These are phyloP conservation scores for Rhabdomys dilectus DNA, from an alignment of 2,113 vertebrate genomes.

Conservation along the genomic window DNA sequence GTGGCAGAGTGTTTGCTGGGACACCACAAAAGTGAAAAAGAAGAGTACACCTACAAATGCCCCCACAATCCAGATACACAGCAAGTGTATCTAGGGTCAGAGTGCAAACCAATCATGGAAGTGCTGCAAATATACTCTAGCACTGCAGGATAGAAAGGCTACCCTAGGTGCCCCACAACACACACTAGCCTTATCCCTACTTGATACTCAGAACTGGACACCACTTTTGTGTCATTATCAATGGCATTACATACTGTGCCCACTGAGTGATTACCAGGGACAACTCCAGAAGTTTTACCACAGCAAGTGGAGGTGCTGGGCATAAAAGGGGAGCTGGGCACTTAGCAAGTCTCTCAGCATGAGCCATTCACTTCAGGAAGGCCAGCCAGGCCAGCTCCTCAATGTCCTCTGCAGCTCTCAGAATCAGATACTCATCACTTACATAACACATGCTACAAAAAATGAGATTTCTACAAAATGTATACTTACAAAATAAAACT, in stretches of 20 bases:
- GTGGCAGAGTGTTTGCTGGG: background rate
- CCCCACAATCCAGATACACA: background rate
- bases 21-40: background rate
- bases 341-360: background rate
- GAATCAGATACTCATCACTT: background rate
- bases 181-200: background rate
- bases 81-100: background rate
- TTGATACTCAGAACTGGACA: background rate
- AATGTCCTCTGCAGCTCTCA: background rate
- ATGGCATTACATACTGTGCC: background rate
- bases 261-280: background rate
- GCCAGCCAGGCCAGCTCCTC: background rate
- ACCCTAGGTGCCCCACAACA: background rate
- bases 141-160: background rate
- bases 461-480: background rate
- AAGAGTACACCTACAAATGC: background rate
- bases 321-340: background rate
- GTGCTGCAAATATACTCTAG: background rate
- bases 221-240: background rate
- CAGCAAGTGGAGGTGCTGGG: background rate
- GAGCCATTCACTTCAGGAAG: background rate
- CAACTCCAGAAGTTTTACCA: background rate
- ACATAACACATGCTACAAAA: background rate
- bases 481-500: slow-evolving; percentile 49
- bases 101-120: background rate